These are phyloP conservation scores for Cistogaster globosa DNA, from an alignment of 2,888 invertebrate species.

Conservation along the genomic window DNA sequence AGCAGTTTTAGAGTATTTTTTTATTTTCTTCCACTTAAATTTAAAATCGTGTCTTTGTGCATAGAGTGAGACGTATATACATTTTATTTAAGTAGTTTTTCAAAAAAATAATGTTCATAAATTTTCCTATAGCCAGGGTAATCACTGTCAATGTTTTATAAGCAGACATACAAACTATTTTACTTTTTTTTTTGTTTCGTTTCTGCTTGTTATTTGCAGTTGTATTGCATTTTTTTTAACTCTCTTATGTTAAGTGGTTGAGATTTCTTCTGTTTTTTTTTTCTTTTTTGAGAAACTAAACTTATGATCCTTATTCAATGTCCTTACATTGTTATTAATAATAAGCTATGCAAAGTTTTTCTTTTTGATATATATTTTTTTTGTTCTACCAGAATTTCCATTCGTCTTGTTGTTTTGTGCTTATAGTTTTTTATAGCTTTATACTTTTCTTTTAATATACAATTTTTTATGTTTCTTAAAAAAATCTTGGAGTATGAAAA, in stretches of 20 bases:
- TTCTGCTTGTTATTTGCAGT: slow-evolving; percentile 10
- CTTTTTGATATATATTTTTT: slow-evolving; percentile 6
- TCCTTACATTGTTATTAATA: slow-evolving; percentile 72
- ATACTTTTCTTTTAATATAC: too few species aligned
- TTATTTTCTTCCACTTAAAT: slow-evolving; percentile 1
- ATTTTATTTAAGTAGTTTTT: slow-evolving; percentile 43
- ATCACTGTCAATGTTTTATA: slow-evolving; percentile 69
- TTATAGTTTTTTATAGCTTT: slow-evolving; percentile 75
- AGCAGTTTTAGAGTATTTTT: slow-evolving; percentile 32
- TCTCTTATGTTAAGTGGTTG: slow-evolving; percentile 67
- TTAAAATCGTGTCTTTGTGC: slow-evolving; percentile 34
- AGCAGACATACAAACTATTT: slow-evolving; percentile 56
- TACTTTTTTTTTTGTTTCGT: background rate
- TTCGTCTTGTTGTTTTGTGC: slow-evolving; percentile 71
- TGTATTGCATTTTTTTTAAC: slow-evolving; percentile 36
- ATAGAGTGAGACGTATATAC: slow-evolving; percentile 20
- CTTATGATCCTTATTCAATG: slow-evolving; percentile 71
- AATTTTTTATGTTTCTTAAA: slow-evolving; percentile 54
- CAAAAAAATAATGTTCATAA: slow-evolving; percentile 44
- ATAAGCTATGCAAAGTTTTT: slow-evolving; percentile 69
- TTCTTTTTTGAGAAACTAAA: slow-evolving; percentile 46
- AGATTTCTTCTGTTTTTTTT: slow-evolving; percentile 45
- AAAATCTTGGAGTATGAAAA: background rate
- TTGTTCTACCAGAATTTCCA: slow-evolving; percentile 9
- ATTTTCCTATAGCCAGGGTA: slow-evolving; percentile 65